Base-by-base conservation (phyloP, 2,797 vertebrate genomes). In the Thamnophis elegans region DNA sequence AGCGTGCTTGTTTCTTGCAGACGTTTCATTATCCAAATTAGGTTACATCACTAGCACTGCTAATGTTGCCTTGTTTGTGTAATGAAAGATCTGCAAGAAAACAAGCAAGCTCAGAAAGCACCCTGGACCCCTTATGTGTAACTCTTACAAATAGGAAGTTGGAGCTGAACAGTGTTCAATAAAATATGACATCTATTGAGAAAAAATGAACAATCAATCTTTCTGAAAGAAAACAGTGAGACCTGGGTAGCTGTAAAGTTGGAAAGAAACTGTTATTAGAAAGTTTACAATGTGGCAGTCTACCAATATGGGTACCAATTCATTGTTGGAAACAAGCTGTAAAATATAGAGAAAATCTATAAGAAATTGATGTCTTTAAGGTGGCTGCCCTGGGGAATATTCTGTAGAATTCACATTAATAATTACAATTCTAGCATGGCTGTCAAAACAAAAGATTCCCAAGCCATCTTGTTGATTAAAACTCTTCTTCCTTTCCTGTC, bases 91-190 rank as follows among this genome's bases (percentile, higher is more conserved):
- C 14, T 32, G 16, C 1, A 73, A 73, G n/a, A 73, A 73, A 68
- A 32, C 5, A 68, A 32, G n/a, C 5, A 68, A 73, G 65, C 65
- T 73, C 16, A 73, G 14, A 73, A 3, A 36, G 16, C 65, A 68
- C 14, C 6, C 32, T 2, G 6, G 16, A 36, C 1, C 14, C n/a
- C 93, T 93, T 94, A 58, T 20, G 90, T 58, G 18, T 88, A 94
- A 58, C 94, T 55, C 65, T 89, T 93, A 89, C 90, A 32, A 78
- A 65, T 11, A 1, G 59, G 65, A 88, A 94, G 95, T 91, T 7
- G 59, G 90, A 86, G 25, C 90, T 53, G 92, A 90, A 56, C n/a
- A 93, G 90, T 91, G 47, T 58, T 89, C 32, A 92, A 94, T 93
- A 12, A 59, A 87, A 89, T 92, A 26, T 58, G 28, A 91, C 32